A percentile compares a stretch with the other conserved stretches of the same genome.
phyloP scores from a whole-genome alignment of 2,113 vertebrate species.

The Eubucco bourcierii region DNA sequence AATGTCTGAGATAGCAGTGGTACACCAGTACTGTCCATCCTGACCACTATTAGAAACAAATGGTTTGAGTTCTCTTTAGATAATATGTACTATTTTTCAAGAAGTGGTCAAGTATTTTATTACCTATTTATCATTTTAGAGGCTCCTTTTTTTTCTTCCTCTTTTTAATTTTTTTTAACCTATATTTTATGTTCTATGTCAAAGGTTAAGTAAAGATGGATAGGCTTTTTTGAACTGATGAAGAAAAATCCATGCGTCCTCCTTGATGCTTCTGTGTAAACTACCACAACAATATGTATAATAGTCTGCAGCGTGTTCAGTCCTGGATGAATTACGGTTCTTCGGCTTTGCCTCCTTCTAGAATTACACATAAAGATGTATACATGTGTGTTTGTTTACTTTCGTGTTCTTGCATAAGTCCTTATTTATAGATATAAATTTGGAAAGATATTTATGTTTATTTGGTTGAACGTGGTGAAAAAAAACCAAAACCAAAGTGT shows the following conservation, averaged over 20 bases:
- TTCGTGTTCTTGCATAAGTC: neutral
- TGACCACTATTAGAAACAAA: neutral
- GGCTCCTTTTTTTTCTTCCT: neutral
- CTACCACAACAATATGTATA: neutral
- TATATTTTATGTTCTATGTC: neutral
- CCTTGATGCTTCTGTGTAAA: neutral
- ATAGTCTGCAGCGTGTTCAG: neutral
- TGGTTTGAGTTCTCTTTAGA: neutral
- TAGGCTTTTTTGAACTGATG: neutral
- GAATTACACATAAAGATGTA: neutral
- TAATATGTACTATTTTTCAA: neutral
- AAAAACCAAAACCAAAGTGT: neutral
- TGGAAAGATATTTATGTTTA: neutral
- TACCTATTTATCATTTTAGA: neutral
- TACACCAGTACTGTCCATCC: neutral
- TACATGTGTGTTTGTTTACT: neutral
- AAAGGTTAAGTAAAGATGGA: conserved; percentile 1
- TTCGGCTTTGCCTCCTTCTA: neutral
- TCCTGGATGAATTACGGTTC: neutral
- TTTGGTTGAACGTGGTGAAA: neutral
- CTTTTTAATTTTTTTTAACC: neutral
- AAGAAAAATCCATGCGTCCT: neutral
- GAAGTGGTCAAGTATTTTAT: neutral
- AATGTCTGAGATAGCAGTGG: neutral
- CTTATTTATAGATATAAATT: neutral